Evolutionary conservation across 1,140 invertebrate genomes (phyloP).

Genomic region (Vanessa tameamea): DNA sequence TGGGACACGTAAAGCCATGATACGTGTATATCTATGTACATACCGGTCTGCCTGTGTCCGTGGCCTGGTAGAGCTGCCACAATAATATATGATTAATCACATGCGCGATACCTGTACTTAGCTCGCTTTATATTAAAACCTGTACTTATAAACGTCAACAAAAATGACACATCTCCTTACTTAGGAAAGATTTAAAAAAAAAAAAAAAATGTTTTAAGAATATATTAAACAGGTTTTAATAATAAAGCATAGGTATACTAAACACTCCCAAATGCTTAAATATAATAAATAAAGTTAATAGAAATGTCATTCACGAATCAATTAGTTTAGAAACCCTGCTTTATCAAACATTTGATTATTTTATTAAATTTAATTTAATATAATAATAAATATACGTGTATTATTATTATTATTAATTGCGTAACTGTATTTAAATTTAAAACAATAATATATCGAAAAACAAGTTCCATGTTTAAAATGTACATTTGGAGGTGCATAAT

Average conservation of each 20-base stretch:
- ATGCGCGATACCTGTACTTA: conserved; percentile 50
- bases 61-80: conserved; percentile 79
- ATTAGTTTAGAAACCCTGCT: too few species aligned
- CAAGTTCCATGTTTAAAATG: too few species aligned
- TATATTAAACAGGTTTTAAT: conserved; percentile 1
- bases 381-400: too few species aligned
- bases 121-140: conserved; percentile 21
- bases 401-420: too few species aligned
- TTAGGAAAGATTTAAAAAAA: neutral
- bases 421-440: too few species aligned
- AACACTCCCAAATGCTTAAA: neutral
- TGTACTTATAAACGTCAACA: neutral
- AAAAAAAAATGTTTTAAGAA: neutral
- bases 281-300: neutral
- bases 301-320: too few species aligned
- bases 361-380: too few species aligned
- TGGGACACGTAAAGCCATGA: conserved; percentile 32
- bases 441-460: too few species aligned
- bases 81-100: conserved; percentile 75
- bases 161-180: neutral
- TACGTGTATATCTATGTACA: conserved; percentile 51
- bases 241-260: neutral
- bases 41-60: conserved; percentile 73
- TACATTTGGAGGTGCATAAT: conserved; percentile 14
- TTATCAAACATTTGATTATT: too few species aligned